Conservation (phyloP, 2,888 invertebrate genomes). For the Chalcosyrphus nemorum region DNA sequence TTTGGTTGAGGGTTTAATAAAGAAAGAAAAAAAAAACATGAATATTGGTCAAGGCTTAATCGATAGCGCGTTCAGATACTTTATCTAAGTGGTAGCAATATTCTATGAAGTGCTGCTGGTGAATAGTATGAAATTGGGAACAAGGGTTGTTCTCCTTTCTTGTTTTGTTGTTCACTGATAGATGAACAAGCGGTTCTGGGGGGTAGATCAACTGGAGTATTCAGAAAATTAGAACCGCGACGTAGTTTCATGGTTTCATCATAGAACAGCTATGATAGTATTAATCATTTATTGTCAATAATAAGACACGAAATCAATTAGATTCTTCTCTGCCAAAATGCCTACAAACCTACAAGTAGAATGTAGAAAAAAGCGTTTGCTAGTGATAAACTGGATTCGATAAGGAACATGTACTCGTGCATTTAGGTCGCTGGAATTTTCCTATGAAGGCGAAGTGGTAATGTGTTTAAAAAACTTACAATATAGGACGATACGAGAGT, state of each 20-base stretch:
- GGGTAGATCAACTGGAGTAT: background rate
- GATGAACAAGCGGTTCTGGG: too few relatives aligned
- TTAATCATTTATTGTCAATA: constrained; percentile 23
- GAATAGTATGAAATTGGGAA: background rate
- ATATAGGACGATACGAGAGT: too few relatives aligned
- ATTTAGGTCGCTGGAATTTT: background rate
- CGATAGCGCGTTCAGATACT: background rate
- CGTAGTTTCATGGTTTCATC: background rate
- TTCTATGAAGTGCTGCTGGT: background rate
- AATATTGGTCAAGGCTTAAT: constrained; percentile 51
- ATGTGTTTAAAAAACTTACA: too few relatives aligned
- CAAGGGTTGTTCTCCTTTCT: background rate
- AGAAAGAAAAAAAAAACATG: constrained; percentile 1
- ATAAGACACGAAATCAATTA: too few relatives aligned
- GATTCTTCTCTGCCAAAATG: background rate
- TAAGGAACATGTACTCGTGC: background rate
- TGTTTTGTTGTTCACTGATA: background rate
- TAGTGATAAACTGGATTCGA: background rate
- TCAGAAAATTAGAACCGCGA: background rate
- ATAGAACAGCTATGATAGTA: constrained; percentile 16
- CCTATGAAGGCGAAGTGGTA: background rate
- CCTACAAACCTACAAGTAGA: background rate
- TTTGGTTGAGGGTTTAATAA: background rate
- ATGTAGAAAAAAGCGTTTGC: background rate
- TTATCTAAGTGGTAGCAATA: background rate